Evolutionary conservation across 2,797 vertebrate species (phyloP).

Genomic region (Nyctalus aviator): DNA sequence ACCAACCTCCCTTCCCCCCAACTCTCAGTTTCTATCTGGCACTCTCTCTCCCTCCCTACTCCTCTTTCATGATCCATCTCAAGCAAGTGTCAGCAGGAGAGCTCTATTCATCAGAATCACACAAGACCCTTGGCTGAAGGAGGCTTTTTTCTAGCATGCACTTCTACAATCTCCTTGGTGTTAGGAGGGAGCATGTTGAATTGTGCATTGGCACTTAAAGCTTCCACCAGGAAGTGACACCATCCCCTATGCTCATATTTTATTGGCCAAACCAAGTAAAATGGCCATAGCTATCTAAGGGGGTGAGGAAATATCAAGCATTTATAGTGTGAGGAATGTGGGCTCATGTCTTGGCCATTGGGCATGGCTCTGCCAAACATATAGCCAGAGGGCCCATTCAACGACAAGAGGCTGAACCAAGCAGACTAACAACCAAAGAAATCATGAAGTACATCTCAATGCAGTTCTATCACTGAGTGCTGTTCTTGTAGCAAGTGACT

Average conservation of each 20-base stretch:
- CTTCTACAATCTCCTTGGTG: neutral
- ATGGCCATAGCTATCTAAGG: neutral
- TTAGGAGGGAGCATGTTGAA: neutral
- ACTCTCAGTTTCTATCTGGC: neutral
- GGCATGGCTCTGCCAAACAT: neutral
- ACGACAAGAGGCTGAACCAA: neutral
- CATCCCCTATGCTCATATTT: neutral
- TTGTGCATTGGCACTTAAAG: neutral
- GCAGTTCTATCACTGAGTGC: rapidly evolving
- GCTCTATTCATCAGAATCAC: neutral
- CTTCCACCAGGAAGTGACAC: neutral
- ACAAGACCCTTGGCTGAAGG: neutral
- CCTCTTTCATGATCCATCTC: neutral
- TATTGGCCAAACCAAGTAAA: neutral
- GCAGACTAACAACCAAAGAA: neutral
- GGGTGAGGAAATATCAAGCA: neutral
- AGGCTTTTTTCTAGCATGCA: neutral
- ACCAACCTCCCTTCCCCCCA: no score
- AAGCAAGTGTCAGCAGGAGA: neutral
- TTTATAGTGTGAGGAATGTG: neutral
- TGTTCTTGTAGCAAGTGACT: neutral
- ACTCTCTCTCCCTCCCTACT: no score
- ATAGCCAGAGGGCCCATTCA: neutral
- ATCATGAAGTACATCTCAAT: neutral
- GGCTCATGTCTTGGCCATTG: neutral